Evolutionary conservation across 2,797 vertebrate genomes (phyloP), one percentile per base, ranked within the genome.

Genomic region (Trematomus bernacchii): DNA sequence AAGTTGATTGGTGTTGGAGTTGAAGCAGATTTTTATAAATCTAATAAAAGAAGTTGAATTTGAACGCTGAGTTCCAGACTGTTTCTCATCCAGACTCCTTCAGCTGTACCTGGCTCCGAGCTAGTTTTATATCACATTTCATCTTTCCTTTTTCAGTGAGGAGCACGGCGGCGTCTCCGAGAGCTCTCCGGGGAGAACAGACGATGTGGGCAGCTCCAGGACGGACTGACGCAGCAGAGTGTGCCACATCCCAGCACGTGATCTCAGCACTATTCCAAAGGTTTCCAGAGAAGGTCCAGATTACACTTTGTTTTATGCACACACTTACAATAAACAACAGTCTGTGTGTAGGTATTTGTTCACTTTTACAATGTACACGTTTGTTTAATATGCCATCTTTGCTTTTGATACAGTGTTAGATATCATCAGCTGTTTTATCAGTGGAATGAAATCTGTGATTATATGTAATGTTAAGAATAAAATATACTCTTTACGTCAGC

Each of bases 231-330:
- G 13, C 69, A 18, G 1, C 48, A n/a, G 19, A 5, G 4, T 53
- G 1, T 54, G 37, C 42, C 11, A 2, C 33, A 3, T 16, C 6
- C 47, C 53, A 67, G 44, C n/a, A 27, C 8, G 18, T 63, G 21
- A 44, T 71, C 73, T 44, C 52, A 43, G 15, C 53, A 68, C 64
- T 62, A 11, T 30, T 66, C 30, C 19, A 59, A 48, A 61, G 74
- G 44, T 66, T 72, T 82, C 74, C 76, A 80, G 44, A 66, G 71
- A 61, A 83, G 73, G 73, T 73, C 48, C 51, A 42, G 27, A 43
- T 57, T 30, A 53, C 30, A 76, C 59, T 68, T 78, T 66, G 61
- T 71, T 71, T 27, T 50, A 42, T 47, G 37, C 19, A 33, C 59
- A 44, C n/a, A 47, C 15, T 40, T 37, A 27, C 33, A 37, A 8